A percentile compares a stretch with the other conserved stretches of the same genome.
phyloP scores from a whole-genome alignment of 2,888 invertebrate species.

The Pristionchus japonicus region DNA sequence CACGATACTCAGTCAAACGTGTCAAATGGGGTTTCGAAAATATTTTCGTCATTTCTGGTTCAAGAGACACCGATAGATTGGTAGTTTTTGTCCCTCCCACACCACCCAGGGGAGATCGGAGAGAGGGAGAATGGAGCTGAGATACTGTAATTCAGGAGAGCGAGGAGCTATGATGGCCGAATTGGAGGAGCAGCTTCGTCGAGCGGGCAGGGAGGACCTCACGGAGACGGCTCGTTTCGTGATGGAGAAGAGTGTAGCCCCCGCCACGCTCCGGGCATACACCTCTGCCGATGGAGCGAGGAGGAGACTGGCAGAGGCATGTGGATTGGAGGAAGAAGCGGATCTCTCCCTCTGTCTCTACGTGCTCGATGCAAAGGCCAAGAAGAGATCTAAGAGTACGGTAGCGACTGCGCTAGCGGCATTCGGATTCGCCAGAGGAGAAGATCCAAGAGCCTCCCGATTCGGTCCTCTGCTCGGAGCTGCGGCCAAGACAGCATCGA shows the following conservation, averaged over 20 bases:
- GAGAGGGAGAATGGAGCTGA: no score
- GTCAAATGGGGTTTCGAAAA: no score
- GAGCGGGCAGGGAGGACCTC: background rate
- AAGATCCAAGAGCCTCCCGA: background rate
- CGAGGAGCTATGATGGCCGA: background rate
- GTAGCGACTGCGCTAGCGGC: background rate
- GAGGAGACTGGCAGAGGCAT: background rate
- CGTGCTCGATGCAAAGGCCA: background rate
- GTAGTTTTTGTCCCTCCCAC: background rate
- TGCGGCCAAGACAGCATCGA: background rate
- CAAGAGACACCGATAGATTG: no score
- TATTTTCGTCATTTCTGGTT: no score
- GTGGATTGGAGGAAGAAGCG: background rate
- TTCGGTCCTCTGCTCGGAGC: background rate
- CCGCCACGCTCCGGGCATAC: background rate
- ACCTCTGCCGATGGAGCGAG: background rate
- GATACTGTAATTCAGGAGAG: background rate
- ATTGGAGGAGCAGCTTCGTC: background rate
- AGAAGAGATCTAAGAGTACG: background rate
- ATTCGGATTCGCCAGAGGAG: background rate
- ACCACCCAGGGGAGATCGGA: no score
- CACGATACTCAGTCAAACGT: no score
- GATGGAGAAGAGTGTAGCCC: background rate
- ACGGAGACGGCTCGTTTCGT: background rate
- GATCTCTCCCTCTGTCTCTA: background rate